Evolutionary conservation across 2,797 vertebrate genomes (phyloP).

Genomic region (Podarcis lilfordi): DNA sequence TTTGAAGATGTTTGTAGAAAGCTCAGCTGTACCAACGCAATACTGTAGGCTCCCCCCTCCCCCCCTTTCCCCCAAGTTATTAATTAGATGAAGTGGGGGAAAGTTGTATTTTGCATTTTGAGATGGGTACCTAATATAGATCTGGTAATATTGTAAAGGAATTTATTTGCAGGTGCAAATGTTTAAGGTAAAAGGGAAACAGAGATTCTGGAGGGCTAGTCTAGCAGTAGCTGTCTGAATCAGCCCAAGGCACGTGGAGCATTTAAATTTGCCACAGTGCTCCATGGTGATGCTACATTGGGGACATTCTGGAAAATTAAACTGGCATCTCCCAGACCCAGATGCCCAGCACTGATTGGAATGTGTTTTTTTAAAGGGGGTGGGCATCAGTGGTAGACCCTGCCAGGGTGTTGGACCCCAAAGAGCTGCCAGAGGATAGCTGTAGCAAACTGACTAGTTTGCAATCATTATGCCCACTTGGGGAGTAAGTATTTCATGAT

Average conservation of each 20-base stretch:
- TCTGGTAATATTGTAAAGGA: not conserved
- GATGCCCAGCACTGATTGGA: not conserved
- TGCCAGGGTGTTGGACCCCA: not conserved
- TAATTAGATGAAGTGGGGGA: slow-evolving; percentile 6
- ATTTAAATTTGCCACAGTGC: not conserved
- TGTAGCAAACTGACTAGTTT: too few species aligned
- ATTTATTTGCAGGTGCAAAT: not conserved
- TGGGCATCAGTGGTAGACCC: not conserved
- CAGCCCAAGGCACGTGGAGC: not conserved
- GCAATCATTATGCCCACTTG: too few species aligned
- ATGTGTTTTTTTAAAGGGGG: not conserved
- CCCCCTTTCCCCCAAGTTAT: not conserved
- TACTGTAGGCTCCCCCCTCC: not conserved
- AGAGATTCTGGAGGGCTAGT: not conserved
- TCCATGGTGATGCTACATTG: not conserved
- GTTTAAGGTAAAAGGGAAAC: not conserved
- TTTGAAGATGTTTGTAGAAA: slow-evolving; percentile 64
- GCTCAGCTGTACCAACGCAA: not conserved
- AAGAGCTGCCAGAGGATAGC: not conserved
- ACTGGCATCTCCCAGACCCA: not conserved
- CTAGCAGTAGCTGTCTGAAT: not conserved
- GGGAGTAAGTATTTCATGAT: too few species aligned
- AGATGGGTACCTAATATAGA: not conserved
- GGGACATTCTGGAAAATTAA: not conserved
- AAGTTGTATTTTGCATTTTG: not conserved